These are phyloP conservation scores for Petrocephalus zakoni DNA, from an alignment of 2,113 vertebrate species.

Conservation along the genomic window DNA sequence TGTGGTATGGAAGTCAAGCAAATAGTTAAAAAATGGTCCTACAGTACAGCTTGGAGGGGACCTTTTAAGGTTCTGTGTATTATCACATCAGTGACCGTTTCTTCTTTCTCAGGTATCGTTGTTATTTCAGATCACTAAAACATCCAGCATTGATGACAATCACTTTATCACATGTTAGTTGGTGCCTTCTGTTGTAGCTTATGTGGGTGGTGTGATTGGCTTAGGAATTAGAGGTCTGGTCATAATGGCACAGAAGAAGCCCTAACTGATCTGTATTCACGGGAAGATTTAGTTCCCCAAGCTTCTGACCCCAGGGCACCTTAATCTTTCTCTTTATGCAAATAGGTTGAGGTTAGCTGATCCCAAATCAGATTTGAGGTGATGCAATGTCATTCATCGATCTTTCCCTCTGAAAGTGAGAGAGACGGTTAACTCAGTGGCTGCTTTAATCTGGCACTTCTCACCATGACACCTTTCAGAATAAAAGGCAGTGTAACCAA, in stretches of 20 bases:
- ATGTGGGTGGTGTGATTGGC: background rate
- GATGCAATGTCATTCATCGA: background rate
- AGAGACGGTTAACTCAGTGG: background rate
- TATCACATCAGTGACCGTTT: background rate
- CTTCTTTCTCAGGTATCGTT: background rate
- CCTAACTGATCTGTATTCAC: conserved; percentile 6
- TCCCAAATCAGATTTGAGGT: conserved; percentile 1
- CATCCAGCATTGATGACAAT: too few relatives aligned
- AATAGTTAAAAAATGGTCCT: background rate
- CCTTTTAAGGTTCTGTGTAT: background rate
- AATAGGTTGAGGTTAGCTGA: conserved; percentile 6
- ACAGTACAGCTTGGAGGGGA: background rate
- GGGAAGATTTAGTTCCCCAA: background rate
- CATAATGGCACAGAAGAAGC: background rate
- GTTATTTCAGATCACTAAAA: background rate
- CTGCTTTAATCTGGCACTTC: background rate
- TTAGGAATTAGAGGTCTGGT: too few relatives aligned
- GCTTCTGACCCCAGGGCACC: conserved; percentile 7
- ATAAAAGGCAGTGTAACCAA: background rate
- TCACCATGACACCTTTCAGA: background rate
- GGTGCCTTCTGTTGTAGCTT: background rate
- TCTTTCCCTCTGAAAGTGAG: background rate
- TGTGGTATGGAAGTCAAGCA: background rate
- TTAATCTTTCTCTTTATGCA: conserved; percentile 13
- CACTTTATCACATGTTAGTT: background rate